phyloP scores from a whole-genome alignment of 2,888 invertebrate genomes.

The Calliphora vomitoria region DNA sequence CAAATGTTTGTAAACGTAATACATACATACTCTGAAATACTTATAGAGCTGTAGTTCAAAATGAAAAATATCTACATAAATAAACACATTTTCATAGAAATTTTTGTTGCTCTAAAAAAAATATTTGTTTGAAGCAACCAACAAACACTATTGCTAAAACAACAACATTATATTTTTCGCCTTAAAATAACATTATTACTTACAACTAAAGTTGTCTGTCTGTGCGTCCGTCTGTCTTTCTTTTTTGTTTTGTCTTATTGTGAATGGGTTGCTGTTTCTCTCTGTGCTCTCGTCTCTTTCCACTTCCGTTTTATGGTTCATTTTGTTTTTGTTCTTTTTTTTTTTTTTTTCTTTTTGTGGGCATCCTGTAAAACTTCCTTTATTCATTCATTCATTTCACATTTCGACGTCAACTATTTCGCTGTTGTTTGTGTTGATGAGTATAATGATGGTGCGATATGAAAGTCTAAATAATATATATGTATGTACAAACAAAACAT shows the following conservation, averaged over 20 bases:
- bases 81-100: neutral
- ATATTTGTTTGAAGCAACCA: neutral
- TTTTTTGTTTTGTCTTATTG: constrained; percentile 25
- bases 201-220: constrained; percentile 5
- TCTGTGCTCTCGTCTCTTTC: neutral
- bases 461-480: constrained; percentile 1
- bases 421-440: neutral
- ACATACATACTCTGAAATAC: neutral
- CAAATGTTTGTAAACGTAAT: neutral
- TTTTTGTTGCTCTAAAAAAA: neutral
- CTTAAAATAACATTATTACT: constrained; percentile 47
- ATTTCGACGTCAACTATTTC: constrained; percentile 41
- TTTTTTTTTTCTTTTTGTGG: constrained; percentile 11
- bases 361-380: constrained; percentile 57
- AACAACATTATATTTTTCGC: constrained; percentile 54
- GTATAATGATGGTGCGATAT: constrained; percentile 17
- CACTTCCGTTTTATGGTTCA: constrained; percentile 42
- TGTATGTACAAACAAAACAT: neutral
- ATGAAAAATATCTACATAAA: constrained; percentile 6
- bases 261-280: constrained; percentile 11
- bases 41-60: neutral
- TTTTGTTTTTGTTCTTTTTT: neutral
- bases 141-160: constrained; percentile 9
- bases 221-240: neutral
- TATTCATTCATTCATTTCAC: constrained; percentile 27